phyloP scores from a whole-genome alignment of 2,888 invertebrate species.

The Callyntrura sp. region DNA sequence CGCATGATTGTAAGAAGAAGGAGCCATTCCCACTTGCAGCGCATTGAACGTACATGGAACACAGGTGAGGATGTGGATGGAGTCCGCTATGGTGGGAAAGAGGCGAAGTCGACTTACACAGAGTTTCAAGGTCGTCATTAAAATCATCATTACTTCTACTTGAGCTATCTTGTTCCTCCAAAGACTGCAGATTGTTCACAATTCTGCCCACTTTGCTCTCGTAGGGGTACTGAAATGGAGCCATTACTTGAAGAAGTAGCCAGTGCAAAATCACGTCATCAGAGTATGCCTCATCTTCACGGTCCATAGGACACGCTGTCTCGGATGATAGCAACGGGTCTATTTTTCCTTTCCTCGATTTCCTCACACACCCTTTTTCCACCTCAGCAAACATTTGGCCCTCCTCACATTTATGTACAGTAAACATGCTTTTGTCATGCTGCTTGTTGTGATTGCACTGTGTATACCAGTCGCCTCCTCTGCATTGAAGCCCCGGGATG shows the following conservation, averaged over 20 bases:
- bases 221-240: neutral
- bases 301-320: constrained; percentile 19
- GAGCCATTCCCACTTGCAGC: constrained; percentile 35
- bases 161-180: constrained; percentile 18
- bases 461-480: constrained; percentile 22
- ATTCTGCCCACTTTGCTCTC: neutral
- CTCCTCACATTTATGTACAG: constrained; percentile 16
- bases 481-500: constrained; percentile 24
- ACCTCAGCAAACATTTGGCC: constrained; percentile 1
- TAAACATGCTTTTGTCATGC: constrained; percentile 5
- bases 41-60: constrained; percentile 77
- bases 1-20: constrained; percentile 68
- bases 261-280: constrained; percentile 12
- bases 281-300: constrained; percentile 14
- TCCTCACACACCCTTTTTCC: constrained; percentile 21
- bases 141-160: constrained; percentile 5
- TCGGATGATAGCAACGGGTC: neutral
- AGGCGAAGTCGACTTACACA: constrained; percentile 46
- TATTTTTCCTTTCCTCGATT: constrained; percentile 2
- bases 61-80: constrained; percentile 76
- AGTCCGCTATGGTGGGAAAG: constrained; percentile 47
- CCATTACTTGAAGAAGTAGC: constrained; percentile 7
- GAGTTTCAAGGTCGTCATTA: constrained; percentile 35
- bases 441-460: constrained; percentile 7
- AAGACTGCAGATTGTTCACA: constrained; percentile 33